Percentiles rank a stretch among this genome's conserved stretches.
Conservation (phyloP, 2,888 invertebrate species). For the Dioctria rufipes region DNA sequence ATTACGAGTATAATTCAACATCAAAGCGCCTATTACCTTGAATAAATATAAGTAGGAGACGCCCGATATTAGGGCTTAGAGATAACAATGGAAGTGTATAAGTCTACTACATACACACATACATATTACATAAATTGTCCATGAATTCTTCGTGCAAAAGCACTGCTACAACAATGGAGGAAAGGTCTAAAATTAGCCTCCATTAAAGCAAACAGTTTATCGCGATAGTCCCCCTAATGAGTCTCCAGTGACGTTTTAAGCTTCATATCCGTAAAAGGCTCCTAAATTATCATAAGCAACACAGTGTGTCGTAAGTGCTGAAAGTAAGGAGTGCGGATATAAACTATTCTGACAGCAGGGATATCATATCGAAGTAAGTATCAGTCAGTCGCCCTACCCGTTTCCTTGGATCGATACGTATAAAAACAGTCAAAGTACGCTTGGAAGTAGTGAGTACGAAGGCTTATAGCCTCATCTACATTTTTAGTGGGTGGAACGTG, state of each 20-base stretch:
- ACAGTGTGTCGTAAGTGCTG: background rate
- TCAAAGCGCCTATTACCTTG: too few species aligned
- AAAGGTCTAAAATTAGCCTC: background rate
- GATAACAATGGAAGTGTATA: too few species aligned
- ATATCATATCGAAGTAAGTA: background rate
- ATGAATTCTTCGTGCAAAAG: background rate
- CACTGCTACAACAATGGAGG: background rate
- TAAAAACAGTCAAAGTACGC: background rate
- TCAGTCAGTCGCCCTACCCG: background rate
- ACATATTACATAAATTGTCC: background rate
- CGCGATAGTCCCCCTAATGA: background rate
- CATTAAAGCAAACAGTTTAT: slow-evolving; percentile 1
- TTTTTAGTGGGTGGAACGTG: background rate
- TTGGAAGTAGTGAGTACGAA: too few species aligned
- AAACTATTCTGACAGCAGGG: background rate
- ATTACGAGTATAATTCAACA: too few species aligned
- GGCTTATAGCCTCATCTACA: too few species aligned
- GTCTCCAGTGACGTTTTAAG: background rate
- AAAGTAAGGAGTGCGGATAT: background rate
- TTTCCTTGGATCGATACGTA: background rate
- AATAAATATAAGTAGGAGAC: too few species aligned
- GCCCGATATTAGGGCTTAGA: too few species aligned
- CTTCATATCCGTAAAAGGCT: background rate
- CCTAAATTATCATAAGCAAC: slow-evolving; percentile 6
- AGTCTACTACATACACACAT: too few species aligned